These are phyloP conservation scores for Catocala nupta DNA, from an alignment of 2,888 invertebrate genomes.

Conservation along the genomic window DNA sequence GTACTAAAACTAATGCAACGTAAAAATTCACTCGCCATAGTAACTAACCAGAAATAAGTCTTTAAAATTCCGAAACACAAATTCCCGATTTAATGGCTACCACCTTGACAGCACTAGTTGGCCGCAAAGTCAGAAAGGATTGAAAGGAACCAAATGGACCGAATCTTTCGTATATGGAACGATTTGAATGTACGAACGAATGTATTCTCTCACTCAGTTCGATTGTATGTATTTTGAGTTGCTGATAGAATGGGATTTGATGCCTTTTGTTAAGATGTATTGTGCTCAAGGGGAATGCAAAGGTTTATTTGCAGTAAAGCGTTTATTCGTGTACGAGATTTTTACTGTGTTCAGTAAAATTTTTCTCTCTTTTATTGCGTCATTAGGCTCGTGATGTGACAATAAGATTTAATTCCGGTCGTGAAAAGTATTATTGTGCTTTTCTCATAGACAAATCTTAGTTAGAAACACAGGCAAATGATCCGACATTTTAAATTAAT, in stretches of 20 bases:
- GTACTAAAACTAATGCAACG: too few species aligned
- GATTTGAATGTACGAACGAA: conserved; percentile 12
- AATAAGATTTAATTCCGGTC: too few species aligned
- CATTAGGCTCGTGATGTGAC: too few species aligned
- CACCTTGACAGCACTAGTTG: conserved; percentile 38
- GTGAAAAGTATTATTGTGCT: too few species aligned
- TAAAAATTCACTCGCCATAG: not conserved
- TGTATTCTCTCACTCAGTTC: conserved; percentile 33
- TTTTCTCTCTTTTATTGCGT: too few species aligned
- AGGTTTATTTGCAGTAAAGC: conserved; percentile 9
- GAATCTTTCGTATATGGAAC: conserved; percentile 23
- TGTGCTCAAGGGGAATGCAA: conserved; percentile 21
- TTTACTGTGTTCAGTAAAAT: not conserved
- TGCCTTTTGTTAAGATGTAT: conserved; percentile 26
- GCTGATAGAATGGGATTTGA: conserved; percentile 33
- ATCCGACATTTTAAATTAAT: too few species aligned
- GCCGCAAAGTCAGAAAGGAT: conserved; percentile 41
- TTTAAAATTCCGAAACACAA: conserved; percentile 18
- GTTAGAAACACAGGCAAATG: too few species aligned
- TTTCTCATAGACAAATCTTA: too few species aligned
- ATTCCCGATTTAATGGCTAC: conserved; percentile 37
- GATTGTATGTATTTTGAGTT: conserved; percentile 30
- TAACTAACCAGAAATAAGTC: not conserved
- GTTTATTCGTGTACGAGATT: not conserved
- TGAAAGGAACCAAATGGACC: conserved; percentile 41